A percentile compares a stretch with the other conserved stretches of the same genome.
Conservation (phyloP, 1,140 invertebrate species). For the Melitaea cinxia region DNA sequence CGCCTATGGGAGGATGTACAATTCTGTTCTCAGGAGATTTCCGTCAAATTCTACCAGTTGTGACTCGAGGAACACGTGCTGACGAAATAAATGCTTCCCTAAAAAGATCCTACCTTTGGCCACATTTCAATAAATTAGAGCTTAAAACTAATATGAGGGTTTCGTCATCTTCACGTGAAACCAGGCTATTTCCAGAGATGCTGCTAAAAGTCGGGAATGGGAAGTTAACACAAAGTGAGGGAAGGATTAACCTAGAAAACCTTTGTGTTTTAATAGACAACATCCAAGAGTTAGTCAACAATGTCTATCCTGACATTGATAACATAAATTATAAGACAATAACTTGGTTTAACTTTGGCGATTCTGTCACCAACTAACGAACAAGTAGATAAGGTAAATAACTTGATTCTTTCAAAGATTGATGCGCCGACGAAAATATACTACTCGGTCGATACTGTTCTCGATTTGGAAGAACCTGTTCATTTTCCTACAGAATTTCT, state of each 20-base stretch:
- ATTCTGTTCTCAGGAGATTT: no score
- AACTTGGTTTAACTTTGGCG: slow-evolving; percentile 45
- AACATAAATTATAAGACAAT: slow-evolving; percentile 43
- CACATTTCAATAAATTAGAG: slow-evolving; percentile 47
- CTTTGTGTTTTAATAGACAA: slow-evolving; percentile 44
- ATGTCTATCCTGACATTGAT: slow-evolving; percentile 46
- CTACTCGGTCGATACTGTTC: no score
- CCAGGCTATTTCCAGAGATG: slow-evolving; percentile 41
- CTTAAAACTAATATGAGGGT: slow-evolving; percentile 55
- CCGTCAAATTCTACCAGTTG: no score
- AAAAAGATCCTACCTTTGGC: slow-evolving; percentile 55
- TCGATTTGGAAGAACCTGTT: no score
- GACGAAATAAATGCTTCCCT: slow-evolving; percentile 49
- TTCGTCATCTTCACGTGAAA: slow-evolving; percentile 34
- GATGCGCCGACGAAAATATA: slow-evolving; percentile 45
- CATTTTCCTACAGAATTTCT: no score
- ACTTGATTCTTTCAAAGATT: slow-evolving; percentile 47
- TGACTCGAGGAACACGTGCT: slow-evolving; percentile 52
- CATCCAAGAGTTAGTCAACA: slow-evolving; percentile 42
- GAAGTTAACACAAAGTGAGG: slow-evolving; percentile 42
- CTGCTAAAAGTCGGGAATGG: slow-evolving; percentile 49
- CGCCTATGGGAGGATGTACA: no score
- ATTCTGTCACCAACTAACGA: slow-evolving; percentile 50
- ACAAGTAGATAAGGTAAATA: slow-evolving; percentile 50
- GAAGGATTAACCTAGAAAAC: slow-evolving; percentile 41